Evolutionary conservation across 1,140 invertebrate species (phyloP), one percentile per base, ranked within the genome.

Genomic region (Episyrphus balteatus): DNA sequence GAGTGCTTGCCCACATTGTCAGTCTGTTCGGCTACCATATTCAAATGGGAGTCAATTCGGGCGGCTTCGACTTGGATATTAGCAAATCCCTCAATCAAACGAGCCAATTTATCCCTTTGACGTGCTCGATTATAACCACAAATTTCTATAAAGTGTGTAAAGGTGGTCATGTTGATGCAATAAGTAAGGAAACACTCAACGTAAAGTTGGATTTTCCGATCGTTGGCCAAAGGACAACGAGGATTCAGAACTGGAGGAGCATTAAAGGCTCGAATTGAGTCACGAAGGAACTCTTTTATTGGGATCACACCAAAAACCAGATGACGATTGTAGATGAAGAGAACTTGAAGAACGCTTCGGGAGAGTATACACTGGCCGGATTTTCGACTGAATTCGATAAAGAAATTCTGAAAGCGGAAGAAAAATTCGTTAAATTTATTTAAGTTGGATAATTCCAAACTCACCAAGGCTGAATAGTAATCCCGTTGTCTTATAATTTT

Each of bases 31-130:
- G 63, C 62, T 48, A 63, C 18, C 51, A 78, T 78, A 63, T 90
- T 84, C 42, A 93, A 73, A 63, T 80, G 84, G 7, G 81, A 81
- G 73, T 98, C 94, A 3, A 95, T 84, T 56, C 88, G 82, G 62
- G 95, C 92, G 17, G 92, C 92, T 75, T 96, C 92, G 66, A 96
- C 91, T 69, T 97, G 92, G n/a, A 98, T 70, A 19, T 78, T 76
- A 5, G 88, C 86, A 61, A 97, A 87, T 39, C 75, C 74, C 53
- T 96, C 92, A 13, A 98, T 71, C 31, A 97, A 70, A 56, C 91
- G 79, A 11, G 88, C 90, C 48, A 96, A 73, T 73, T 94, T 95
- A 64, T 97, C 93, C 45, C 93, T 74, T 68, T 97, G 93, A 30
- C 94, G 73, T 3, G 94, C 93, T 51, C 92, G 73, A 73, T 98